Conservation (phyloP, 1,140 invertebrate genomes). For the Phortica variegata region DNA sequence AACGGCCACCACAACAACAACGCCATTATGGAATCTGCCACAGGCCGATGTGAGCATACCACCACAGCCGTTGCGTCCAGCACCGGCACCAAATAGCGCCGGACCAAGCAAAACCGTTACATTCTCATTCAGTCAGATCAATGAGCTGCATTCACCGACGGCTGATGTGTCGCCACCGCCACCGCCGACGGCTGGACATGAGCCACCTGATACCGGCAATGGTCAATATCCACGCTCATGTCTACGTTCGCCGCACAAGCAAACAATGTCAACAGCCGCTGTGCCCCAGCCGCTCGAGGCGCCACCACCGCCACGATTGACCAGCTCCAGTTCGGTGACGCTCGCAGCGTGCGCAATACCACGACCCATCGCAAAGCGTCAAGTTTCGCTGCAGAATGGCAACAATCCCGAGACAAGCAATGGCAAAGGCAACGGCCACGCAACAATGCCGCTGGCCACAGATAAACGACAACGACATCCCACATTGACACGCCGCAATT, state of each 20-base stretch:
- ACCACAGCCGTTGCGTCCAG: conserved; percentile 57
- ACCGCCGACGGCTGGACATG: neutral
- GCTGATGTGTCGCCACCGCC: neutral
- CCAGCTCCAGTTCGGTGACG: conserved; percentile 38
- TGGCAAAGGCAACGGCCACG: neutral
- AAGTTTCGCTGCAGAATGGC: conserved; percentile 35
- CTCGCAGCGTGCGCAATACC: conserved; percentile 41
- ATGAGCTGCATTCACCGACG: conserved; percentile 23
- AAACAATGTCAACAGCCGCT: neutral
- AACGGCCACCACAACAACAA: conserved; percentile 31
- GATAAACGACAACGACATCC: conserved; percentile 15
- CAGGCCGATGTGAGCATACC: conserved; percentile 53
- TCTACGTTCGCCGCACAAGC: conserved; percentile 3
- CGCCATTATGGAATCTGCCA: conserved; percentile 49
- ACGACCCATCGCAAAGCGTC: conserved; percentile 40
- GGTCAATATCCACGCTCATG: conserved; percentile 18
- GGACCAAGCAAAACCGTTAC: conserved; percentile 41
- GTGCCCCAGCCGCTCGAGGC: conserved; percentile 45
- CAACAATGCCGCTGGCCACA: neutral
- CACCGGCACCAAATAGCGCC: conserved; percentile 45
- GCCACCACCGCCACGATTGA: conserved; percentile 54
- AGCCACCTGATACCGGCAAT: conserved; percentile 10
- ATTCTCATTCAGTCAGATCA: conserved; percentile 37
- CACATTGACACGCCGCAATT: conserved; percentile 35
- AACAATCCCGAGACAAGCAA: conserved; percentile 15